Base-by-base conservation (phyloP, 2,797 vertebrate genomes). In the Okamejei kenojei region DNA sequence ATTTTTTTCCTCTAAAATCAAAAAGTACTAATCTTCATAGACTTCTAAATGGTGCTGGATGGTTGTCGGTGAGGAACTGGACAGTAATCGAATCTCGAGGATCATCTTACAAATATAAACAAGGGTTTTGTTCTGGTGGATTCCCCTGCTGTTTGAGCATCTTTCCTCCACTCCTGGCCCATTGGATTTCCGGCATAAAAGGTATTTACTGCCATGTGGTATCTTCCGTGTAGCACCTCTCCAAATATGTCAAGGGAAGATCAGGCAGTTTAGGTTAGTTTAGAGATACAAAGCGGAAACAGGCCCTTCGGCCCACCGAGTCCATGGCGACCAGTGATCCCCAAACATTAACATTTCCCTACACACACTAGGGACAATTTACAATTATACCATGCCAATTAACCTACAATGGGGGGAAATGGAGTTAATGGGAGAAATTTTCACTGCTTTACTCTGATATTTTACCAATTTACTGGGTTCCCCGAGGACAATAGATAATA, bases 381-480 rank as follows among this genome's bases (percentile, higher is more conserved):
- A 54, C 45, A 54, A 54, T 54, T 6, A 54, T 54, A 54, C 5
- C 45, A 54, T 6, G 45, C 45, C 45, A 54, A 54, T 54, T 54
- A 54, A 54, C 45, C 45, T 54, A 54, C 45, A 54, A 54, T 54
- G 45, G 45, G 4, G 5, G 45, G 45, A 45, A 45, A 45, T 45
- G 45, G 45, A 54, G 45, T 54, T 54, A 54, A 74, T 91, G 74
- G 32, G 35, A n/a, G 38, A 45, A 74, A 73, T 45, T 45, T 45
- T 91, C 32, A 73, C 90, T 91, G 65, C 68, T 91, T 91, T 35
- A 8, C 38, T 74, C 23, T 91, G 38, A 74, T 73, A 68, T 74
- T 74, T 91, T 54, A 54, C 21, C 74, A 73, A 91, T 91, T 91
- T 91, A 91, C 65, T 73, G 90, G 17, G 68, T 74, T 91, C 90